Percentiles rank a stretch among this genome's conserved stretches.
phyloP scores from a whole-genome alignment of 2,888 invertebrate species.

The Melinopterus prodromus region DNA sequence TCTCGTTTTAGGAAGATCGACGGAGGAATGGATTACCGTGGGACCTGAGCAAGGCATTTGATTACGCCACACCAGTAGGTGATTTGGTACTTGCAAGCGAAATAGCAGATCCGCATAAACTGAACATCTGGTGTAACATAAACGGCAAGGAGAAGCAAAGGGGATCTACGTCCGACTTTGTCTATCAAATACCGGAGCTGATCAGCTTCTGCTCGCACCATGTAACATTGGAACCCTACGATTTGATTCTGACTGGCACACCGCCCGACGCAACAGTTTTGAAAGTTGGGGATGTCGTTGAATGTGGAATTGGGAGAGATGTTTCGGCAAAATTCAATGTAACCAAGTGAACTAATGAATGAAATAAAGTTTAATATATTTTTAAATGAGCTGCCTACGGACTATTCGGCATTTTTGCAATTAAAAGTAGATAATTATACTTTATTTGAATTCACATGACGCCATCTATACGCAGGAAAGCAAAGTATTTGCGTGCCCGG shows the following conservation, averaged over 20 bases:
- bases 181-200: constrained; percentile 71
- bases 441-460: too few relatives aligned
- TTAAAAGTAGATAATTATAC: too few relatives aligned
- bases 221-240: constrained; percentile 77
- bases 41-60: constrained; percentile 80
- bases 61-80: constrained; percentile 80
- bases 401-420: too few relatives aligned
- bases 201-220: constrained; percentile 72
- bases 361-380: neutral
- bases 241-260: constrained; percentile 79
- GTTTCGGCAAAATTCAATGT: constrained; percentile 58
- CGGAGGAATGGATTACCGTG: constrained; percentile 68
- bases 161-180: constrained; percentile 73
- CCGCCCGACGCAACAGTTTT: constrained; percentile 75
- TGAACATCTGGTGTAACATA: constrained; percentile 68
- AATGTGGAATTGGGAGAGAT: constrained; percentile 66
- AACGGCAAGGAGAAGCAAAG: constrained; percentile 69
- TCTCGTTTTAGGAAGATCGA: neutral
- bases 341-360: neutral
- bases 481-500: too few relatives aligned
- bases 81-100: constrained; percentile 65
- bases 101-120: constrained; percentile 66
- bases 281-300: constrained; percentile 69
- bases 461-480: too few relatives aligned
- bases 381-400: neutral